Percentiles rank a stretch among this genome's conserved stretches.
phyloP scores from a whole-genome alignment of 2,888 invertebrate species.

The Timandra comae region DNA sequence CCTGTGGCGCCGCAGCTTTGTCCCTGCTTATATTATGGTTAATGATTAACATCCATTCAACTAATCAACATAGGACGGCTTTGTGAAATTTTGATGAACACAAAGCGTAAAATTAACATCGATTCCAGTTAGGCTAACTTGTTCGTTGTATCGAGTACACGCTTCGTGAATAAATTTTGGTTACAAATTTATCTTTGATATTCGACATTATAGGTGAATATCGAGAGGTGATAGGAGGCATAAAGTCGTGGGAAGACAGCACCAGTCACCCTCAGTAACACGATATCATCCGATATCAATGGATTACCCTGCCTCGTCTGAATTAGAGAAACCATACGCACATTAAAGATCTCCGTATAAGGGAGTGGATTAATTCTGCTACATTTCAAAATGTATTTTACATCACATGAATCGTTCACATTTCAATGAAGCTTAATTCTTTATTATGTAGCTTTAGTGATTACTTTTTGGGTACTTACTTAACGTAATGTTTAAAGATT shows the following conservation, averaged over 20 bases:
- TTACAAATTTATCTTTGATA: background rate
- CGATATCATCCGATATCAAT: conserved; percentile 57
- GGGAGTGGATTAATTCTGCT: conserved; percentile 62
- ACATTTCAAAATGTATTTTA: conserved; percentile 49
- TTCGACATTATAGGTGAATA: conserved; percentile 8
- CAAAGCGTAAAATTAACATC: conserved; percentile 18
- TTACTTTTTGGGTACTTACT: conserved; percentile 2
- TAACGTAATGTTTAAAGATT: too few species aligned
- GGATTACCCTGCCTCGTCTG: conserved; percentile 66
- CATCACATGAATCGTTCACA: conserved; percentile 42
- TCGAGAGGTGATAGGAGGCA: conserved; percentile 26
- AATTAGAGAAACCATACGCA: conserved; percentile 74
- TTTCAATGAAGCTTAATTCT: conserved; percentile 19
- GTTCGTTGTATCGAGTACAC: conserved; percentile 8
- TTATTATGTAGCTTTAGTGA: too few species aligned
- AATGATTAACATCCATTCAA: conserved; percentile 46
- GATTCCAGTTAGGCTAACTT: conserved; percentile 7
- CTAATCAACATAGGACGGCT: conserved; percentile 17
- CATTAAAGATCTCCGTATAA: conserved; percentile 61
- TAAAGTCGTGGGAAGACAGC: conserved; percentile 46
- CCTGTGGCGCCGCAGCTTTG: conserved; percentile 53
- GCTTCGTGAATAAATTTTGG: background rate
- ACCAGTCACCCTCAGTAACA: conserved; percentile 55
- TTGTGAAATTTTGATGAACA: conserved; percentile 20
- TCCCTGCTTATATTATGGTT: conserved; percentile 47